Conservation (phyloP, 1,140 invertebrate species). For the Sarcophaga peregrina region DNA sequence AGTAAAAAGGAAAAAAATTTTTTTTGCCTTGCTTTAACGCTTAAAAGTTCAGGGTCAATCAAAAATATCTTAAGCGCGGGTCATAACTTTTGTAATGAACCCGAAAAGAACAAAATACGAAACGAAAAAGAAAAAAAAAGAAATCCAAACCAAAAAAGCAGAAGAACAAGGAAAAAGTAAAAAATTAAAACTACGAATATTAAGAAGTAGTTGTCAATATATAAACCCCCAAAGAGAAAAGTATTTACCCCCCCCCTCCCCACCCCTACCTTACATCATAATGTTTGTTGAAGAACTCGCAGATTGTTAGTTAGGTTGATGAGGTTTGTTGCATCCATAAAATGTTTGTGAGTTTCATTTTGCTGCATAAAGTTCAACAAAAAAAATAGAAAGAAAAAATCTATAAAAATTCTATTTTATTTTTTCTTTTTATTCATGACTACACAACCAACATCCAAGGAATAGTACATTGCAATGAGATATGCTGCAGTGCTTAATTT, state of each 20-base stretch:
- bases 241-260: no score
- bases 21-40: not conserved
- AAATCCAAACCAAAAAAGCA: not conserved
- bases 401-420: not conserved
- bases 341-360: not conserved
- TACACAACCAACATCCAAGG: no score
- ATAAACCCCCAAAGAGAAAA: not conserved
- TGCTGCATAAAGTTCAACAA: constrained; percentile 9
- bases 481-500: not conserved
- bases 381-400: not conserved
- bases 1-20: no score
- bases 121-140: not conserved
- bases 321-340: not conserved
- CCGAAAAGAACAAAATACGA: not conserved
- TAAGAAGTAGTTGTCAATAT: not conserved
- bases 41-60: constrained; percentile 24
- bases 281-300: no score
- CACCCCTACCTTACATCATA: not conserved
- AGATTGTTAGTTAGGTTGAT: not conserved
- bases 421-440: no score
- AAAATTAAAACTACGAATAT: not conserved
- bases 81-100: constrained; percentile 1
- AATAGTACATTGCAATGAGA: no score
- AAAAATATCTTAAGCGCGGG: not conserved
- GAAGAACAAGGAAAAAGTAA: not conserved